These are phyloP conservation scores for Sarcophaga variegata DNA, from an alignment of 2,888 invertebrate genomes.

Conservation along the genomic window DNA sequence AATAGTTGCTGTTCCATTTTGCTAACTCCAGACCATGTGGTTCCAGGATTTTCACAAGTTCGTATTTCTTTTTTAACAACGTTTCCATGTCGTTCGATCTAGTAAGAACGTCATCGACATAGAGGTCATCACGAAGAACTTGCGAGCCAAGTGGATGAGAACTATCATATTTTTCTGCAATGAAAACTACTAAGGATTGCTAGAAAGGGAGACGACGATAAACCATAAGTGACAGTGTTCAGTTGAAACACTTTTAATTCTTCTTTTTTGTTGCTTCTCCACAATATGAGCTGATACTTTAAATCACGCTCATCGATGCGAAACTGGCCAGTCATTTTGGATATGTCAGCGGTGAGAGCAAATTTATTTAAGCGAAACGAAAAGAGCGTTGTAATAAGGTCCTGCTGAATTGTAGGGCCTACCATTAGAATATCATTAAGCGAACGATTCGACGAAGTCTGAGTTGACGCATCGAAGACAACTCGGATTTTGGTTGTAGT, in stretches of 20 bases:
- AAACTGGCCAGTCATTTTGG: constrained; percentile 68
- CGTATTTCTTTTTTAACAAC: not conserved
- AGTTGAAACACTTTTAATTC: constrained; percentile 56
- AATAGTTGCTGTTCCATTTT: constrained; percentile 36
- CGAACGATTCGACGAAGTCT: constrained; percentile 18
- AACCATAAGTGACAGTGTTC: constrained; percentile 63
- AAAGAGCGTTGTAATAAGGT: constrained; percentile 43
- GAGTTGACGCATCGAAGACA: constrained; percentile 56
- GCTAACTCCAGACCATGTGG: constrained; percentile 24
- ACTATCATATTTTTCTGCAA: constrained; percentile 41
- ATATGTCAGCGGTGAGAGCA: constrained; percentile 63
- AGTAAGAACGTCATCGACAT: constrained; percentile 66
- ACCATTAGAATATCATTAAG: constrained; percentile 59
- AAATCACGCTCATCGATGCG: constrained; percentile 54
- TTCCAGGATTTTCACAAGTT: constrained; percentile 3
- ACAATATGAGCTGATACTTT: constrained; percentile 66
- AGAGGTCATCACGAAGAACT: constrained; percentile 23
- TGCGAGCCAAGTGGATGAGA: constrained; percentile 15
- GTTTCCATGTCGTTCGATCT: constrained; percentile 11
- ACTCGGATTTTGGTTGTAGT: constrained; percentile 55
- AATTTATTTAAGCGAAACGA: constrained; percentile 58
- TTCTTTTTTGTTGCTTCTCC: constrained; percentile 52
- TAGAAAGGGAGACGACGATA: constrained; percentile 52
- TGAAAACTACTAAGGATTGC: constrained; percentile 48
- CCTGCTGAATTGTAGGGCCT: constrained; percentile 58